These are phyloP conservation scores for Blera fallax DNA, from an alignment of 2,888 invertebrate genomes.

Conservation along the genomic window DNA sequence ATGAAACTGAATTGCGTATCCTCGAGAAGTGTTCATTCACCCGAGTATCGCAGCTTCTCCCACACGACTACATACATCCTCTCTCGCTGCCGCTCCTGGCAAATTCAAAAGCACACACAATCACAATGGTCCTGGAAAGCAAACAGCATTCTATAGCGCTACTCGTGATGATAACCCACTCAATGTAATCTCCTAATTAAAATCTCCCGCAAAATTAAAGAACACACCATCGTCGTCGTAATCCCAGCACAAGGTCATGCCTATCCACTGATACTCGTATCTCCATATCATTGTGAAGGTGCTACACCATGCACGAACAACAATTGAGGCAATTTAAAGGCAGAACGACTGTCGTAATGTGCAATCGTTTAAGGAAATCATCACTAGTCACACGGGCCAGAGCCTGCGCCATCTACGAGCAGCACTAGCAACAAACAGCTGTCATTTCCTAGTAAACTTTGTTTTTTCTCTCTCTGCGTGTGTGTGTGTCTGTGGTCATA, in stretches of 20 bases:
- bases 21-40: slow-evolving; percentile 25
- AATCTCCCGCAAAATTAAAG: slow-evolving; percentile 71
- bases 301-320: slow-evolving; percentile 36
- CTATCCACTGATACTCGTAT: slow-evolving; percentile 43
- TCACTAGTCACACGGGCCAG: slow-evolving; percentile 19
- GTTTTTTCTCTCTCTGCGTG: not conserved
- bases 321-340: slow-evolving; percentile 63
- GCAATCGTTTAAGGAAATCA: slow-evolving; percentile 67
- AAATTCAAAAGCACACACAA: slow-evolving; percentile 25
- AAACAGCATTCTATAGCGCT: slow-evolving; percentile 14
- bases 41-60: slow-evolving; percentile 7
- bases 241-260: slow-evolving; percentile 50
- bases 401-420: not conserved
- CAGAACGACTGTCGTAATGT: slow-evolving; percentile 56
- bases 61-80: not conserved
- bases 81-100: not conserved
- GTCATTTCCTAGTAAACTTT: slow-evolving; percentile 11
- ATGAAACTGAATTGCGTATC: slow-evolving; percentile 4
- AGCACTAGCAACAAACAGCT: slow-evolving; percentile 4
- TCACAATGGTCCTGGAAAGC: slow-evolving; percentile 25
- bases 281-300: slow-evolving; percentile 29
- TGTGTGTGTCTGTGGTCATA: slow-evolving; percentile 41
- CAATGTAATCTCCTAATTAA: slow-evolving; percentile 72
- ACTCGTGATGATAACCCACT: slow-evolving; percentile 54
- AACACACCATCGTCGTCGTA: slow-evolving; percentile 28